These are phyloP conservation scores for Melipona beecheii DNA, from an alignment of 2,888 invertebrate species.

Conservation along the genomic window DNA sequence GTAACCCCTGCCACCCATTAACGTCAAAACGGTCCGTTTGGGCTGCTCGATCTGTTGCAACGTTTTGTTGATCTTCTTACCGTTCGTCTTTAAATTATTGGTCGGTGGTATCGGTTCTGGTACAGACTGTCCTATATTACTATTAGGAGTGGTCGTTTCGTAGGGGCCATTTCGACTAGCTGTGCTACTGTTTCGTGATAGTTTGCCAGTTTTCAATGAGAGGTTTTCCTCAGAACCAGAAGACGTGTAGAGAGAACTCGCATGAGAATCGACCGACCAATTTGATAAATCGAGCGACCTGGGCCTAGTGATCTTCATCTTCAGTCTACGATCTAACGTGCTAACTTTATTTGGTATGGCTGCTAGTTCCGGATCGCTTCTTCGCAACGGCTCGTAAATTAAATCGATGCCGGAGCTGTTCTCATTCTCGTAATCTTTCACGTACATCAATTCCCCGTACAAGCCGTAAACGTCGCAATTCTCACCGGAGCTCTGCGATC, in stretches of 20 bases:
- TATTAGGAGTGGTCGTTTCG: constrained; percentile 69
- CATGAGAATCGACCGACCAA: constrained; percentile 94
- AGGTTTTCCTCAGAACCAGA: constrained; percentile 95
- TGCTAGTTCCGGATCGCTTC: constrained; percentile 93
- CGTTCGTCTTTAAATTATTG: constrained; percentile 68
- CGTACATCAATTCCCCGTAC: constrained; percentile 95
- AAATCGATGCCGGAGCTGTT: constrained; percentile 89
- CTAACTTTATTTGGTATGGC: constrained; percentile 93
- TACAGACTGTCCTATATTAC: constrained; percentile 78
- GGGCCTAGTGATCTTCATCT: constrained; percentile 93
- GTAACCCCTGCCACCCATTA: constrained; percentile 95
- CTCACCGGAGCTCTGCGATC: constrained; percentile 87
- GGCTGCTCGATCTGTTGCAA: constrained; percentile 85
- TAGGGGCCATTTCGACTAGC: constrained; percentile 88
- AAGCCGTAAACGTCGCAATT: constrained; percentile 94
- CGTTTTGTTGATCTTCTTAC: constrained; percentile 78
- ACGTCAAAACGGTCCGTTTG: constrained; percentile 91
- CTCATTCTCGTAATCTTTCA: constrained; percentile 94
- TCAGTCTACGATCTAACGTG: constrained; percentile 91
- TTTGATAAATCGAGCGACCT: constrained; percentile 93
- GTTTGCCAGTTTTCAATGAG: constrained; percentile 87
- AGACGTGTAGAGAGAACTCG: constrained; percentile 92
- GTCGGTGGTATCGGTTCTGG: constrained; percentile 69
- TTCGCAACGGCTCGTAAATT: constrained; percentile 90
- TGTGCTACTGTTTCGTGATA: constrained; percentile 91